Evolutionary conservation across 2,797 vertebrate genomes (phyloP), one percentile per base, ranked within the genome.

Genomic region (Clarias laeviceps): DNA sequence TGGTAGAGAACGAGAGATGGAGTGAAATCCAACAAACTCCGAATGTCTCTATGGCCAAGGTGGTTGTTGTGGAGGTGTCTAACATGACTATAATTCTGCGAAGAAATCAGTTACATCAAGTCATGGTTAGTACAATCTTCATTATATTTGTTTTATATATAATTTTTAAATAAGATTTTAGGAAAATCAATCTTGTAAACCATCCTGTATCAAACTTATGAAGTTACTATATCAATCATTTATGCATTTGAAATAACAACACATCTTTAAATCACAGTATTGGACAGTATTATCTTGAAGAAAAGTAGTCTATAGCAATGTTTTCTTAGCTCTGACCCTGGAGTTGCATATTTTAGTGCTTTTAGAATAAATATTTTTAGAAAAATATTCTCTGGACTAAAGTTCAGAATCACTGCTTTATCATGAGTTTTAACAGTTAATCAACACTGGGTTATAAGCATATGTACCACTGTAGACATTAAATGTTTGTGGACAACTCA

Each of bases 21-120:
- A 56, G n/a, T 66, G 84, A 82, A 64, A 65, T 83, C 77, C 45
- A 85, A 45, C 0, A 0, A 0, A 69, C 22, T 73, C 80, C 80
- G 32, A 80, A 85, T 40, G 88, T 89, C 2, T 82, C 88, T 0
- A 64, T 87, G 85, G 87, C 88, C 20, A 89, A 88, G 50, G 80
- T 70, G 7, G 84, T 88, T 1, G 34, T 29, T 66, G 88, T 84
- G 45, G 64, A 86, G 18, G 85, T 88, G 7, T 77, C 86, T 22
- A 66, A 57, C 18, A 15, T 86, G 72, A 83, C 45, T 12, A 68
- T 86, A 57, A 68, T 82, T 17, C 56, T 86, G 27, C 9, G 73
- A 79, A 80, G 82, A 34, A 85, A 88, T 64, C 73, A 74, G 17
- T 1, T 84, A 22, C 72, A 77, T 68, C 73, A 74, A 14, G 78